Evolutionary conservation across 2,797 vertebrate species (phyloP).

Genomic region (Smutsia gigantea): DNA sequence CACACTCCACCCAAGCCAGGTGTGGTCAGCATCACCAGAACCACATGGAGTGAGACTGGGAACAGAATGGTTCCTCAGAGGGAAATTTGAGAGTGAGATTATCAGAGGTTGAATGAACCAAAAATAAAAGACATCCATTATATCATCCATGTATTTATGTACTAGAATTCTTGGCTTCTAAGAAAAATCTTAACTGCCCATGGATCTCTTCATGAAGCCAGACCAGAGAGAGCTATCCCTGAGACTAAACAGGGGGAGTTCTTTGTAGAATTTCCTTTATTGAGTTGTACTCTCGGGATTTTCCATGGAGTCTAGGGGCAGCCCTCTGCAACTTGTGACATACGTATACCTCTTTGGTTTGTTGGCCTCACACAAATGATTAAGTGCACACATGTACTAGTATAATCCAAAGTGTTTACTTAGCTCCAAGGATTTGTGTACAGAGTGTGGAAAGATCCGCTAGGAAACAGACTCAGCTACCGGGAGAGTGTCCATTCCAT

Average conservation of each 20-base stretch:
- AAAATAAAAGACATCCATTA: neutral
- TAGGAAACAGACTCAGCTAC: neutral
- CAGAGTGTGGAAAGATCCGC: neutral
- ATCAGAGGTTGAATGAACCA: neutral
- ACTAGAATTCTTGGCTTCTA: neutral
- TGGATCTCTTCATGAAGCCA: neutral
- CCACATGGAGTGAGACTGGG: neutral
- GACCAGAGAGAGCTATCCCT: neutral
- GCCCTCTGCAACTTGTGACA: neutral
- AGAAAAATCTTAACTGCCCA: neutral
- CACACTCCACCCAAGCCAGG: neutral
- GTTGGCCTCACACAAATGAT: conserved; percentile 6
- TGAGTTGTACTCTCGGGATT: neutral
- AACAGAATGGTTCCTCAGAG: neutral
- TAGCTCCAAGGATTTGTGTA: neutral
- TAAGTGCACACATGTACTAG: neutral
- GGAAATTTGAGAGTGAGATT: neutral
- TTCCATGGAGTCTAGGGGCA: neutral
- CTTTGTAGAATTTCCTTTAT: neutral
- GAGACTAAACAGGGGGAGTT: neutral
- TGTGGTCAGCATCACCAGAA: neutral
- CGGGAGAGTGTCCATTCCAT: neutral
- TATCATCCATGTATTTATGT: neutral
- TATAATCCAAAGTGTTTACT: conserved; percentile 22
- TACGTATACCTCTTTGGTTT: neutral